Evolutionary conservation across 2,888 invertebrate species (phyloP), one percentile per base, ranked within the genome.

Genomic region (Muscina levida): DNA sequence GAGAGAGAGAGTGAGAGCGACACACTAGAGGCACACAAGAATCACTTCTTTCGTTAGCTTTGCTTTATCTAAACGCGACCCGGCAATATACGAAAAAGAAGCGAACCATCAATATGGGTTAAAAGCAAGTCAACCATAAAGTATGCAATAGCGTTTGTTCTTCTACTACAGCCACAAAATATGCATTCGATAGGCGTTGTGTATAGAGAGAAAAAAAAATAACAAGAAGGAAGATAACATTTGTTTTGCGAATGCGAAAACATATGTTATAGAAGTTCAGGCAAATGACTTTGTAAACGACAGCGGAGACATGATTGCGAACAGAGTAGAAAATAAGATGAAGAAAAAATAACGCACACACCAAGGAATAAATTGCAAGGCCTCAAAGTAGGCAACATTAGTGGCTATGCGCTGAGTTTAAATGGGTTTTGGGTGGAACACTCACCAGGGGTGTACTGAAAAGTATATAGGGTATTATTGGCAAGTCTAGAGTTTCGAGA

Each of bases 231-330:
- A 10, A 44, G n/a, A 44, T 44, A n/a, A n/a, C 44, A 44, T 13
- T 13, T 10, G 13, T 44, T 51, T 51, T 51, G 15, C 22, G 13
- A 53, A 59, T 59, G 62, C 62, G 62, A 62, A 62, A 62, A 62
- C 62, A 62, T 62, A 62, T 62, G 62, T 42, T 42, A 13, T 26
- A 15, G 0, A 19, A 11, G 22, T 22, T 37, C 0, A 31, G 39
- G 62, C 62, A 62, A 62, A 62, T 62, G 62, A 62, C 62, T 62
- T 62, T 39, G n/a, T 31, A 31, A 31, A 8, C 31, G 31, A 31
- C 42, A 10, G 42, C 13, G 22, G 19, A 39, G 17, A 42, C 22
- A 62, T 42, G 59, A 31, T 31, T 31, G 31, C 8, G 31, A n/a
- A n/a, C n/a, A n/a, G n/a, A n/a, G n/a, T n/a, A n/a, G n/a, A n/a